These are phyloP conservation scores for Sinotaia quadrata DNA, from an alignment of 2,888 invertebrate genomes.

Conservation along the genomic window DNA sequence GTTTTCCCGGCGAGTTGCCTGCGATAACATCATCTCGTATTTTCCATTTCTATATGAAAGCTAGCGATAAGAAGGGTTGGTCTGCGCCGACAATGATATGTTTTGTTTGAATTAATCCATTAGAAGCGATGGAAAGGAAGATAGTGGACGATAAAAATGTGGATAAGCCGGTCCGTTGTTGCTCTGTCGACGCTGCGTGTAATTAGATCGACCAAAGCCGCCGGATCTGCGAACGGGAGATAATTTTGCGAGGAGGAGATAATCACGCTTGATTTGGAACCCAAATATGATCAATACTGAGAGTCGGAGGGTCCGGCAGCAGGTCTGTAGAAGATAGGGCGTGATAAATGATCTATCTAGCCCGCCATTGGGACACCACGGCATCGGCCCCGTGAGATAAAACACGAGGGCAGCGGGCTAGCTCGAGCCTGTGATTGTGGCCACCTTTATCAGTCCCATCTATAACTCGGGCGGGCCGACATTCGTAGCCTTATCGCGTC, in stretches of 20 bases:
- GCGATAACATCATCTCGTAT: slow-evolving; percentile 59
- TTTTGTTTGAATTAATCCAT: slow-evolving; percentile 65
- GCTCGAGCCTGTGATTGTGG: slow-evolving; percentile 29
- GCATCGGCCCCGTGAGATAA: slow-evolving; percentile 15
- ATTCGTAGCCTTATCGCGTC: slow-evolving; percentile 39
- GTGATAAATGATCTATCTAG: slow-evolving; percentile 30
- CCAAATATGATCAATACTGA: slow-evolving; percentile 56
- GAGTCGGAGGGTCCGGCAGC: slow-evolving; percentile 14
- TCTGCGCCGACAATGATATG: slow-evolving; percentile 54
- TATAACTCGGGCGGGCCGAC: slow-evolving; percentile 16
- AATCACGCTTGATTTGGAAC: slow-evolving; percentile 59
- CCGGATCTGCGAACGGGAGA: slow-evolving; percentile 48
- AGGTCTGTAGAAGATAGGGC: slow-evolving; percentile 26
- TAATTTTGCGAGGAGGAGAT: slow-evolving; percentile 51
- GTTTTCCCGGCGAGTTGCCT: slow-evolving; percentile 40
- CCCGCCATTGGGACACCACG: slow-evolving; percentile 10
- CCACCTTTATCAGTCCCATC: slow-evolving; percentile 22
- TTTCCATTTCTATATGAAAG: slow-evolving; percentile 64
- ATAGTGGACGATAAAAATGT: slow-evolving; percentile 33
- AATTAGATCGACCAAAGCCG: slow-evolving; percentile 56
- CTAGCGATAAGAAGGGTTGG: slow-evolving; percentile 55
- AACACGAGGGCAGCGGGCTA: slow-evolving; percentile 9
- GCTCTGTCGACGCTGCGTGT: slow-evolving; percentile 56
- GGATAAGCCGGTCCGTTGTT: slow-evolving; percentile 52
- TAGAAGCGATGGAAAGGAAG: slow-evolving; percentile 47